Evolutionary conservation across 2,888 invertebrate genomes (phyloP).

Genomic region (Drosophila hamatofila): DNA sequence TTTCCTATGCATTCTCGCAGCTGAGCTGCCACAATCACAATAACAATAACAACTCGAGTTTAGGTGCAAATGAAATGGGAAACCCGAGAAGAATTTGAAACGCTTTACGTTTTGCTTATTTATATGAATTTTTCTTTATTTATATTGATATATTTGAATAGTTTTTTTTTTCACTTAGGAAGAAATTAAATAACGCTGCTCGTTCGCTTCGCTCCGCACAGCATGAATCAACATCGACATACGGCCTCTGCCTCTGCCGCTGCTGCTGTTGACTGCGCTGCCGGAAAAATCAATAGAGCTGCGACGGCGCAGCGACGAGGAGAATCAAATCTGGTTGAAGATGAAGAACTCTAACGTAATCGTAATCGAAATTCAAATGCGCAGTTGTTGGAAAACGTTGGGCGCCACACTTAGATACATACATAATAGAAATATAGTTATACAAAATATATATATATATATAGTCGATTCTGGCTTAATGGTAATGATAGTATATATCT

Average conservation of each 20-base stretch:
- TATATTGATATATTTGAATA: slow-evolving; percentile 59
- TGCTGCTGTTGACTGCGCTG: slow-evolving; percentile 37
- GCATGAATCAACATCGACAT: slow-evolving; percentile 71
- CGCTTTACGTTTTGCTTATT: slow-evolving; percentile 29
- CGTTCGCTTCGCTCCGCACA: slow-evolving; percentile 49
- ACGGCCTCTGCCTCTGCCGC: slow-evolving; percentile 28
- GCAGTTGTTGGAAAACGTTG: slow-evolving; percentile 37
- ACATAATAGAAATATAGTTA: slow-evolving; percentile 56
- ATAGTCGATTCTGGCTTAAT: slow-evolving; percentile 51
- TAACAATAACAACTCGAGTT: slow-evolving; percentile 1
- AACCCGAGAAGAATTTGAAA: slow-evolving; percentile 19
- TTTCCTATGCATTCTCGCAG: slow-evolving; percentile 40
- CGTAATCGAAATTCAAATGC: slow-evolving; percentile 72
- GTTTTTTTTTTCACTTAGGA: slow-evolving; percentile 63
- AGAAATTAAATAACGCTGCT: slow-evolving; percentile 63
- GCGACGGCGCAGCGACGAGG: slow-evolving; percentile 64
- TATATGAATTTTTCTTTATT: slow-evolving; percentile 53
- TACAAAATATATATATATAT: slow-evolving; percentile 44
- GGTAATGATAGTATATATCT: slow-evolving; percentile 26
- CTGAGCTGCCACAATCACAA: slow-evolving; percentile 18
- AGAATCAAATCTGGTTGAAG: slow-evolving; percentile 17
- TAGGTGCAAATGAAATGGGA: background rate
- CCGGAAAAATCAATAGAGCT: slow-evolving; percentile 67
- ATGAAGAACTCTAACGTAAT: slow-evolving; percentile 32
- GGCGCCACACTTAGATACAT: slow-evolving; percentile 41